Conservation (phyloP, 1,140 invertebrate genomes). For the Cotesia vestalis region DNA sequence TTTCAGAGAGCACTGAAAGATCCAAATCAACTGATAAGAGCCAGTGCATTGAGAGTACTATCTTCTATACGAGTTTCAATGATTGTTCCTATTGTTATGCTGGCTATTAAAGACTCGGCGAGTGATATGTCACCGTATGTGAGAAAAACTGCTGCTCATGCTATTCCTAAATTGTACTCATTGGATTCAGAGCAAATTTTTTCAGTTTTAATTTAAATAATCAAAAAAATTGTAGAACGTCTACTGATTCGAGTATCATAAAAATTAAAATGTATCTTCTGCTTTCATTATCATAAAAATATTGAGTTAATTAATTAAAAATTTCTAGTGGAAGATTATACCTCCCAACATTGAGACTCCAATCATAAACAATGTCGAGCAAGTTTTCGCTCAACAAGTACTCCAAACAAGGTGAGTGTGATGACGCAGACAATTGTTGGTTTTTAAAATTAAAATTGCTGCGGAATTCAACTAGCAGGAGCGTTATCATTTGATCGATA, state of each 20-base stretch:
- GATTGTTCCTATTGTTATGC: constrained; percentile 98
- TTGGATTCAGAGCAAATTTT: constrained; percentile 96
- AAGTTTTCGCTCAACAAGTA: constrained; percentile 81
- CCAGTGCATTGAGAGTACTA: constrained; percentile 94
- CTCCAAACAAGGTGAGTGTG: constrained; percentile 77
- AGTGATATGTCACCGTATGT: constrained; percentile 99
- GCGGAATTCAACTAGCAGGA: constrained; percentile 85
- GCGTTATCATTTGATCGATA: constrained; percentile 88
- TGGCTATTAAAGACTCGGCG: constrained; percentile 95
- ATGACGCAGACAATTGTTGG: constrained; percentile 60
- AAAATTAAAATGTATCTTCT: too few relatives aligned
- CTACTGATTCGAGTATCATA: too few relatives aligned
- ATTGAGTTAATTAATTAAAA: background rate
- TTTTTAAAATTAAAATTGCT: constrained; percentile 55
- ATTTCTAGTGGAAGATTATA: constrained; percentile 45
- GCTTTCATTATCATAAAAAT: too few relatives aligned
- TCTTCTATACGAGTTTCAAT: constrained; percentile 97
- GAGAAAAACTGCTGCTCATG: constrained; percentile 98
- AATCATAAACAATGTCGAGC: constrained; percentile 79
- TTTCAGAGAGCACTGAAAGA: constrained; percentile 98
- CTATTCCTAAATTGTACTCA: constrained; percentile 98
- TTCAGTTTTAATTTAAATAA: too few relatives aligned
- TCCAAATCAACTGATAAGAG: constrained; percentile 97
- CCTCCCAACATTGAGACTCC: constrained; percentile 79
- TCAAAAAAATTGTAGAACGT: too few relatives aligned